phyloP scores from a whole-genome alignment of 2,113 vertebrate genomes.

The Oxygymnocypris stewartii region DNA sequence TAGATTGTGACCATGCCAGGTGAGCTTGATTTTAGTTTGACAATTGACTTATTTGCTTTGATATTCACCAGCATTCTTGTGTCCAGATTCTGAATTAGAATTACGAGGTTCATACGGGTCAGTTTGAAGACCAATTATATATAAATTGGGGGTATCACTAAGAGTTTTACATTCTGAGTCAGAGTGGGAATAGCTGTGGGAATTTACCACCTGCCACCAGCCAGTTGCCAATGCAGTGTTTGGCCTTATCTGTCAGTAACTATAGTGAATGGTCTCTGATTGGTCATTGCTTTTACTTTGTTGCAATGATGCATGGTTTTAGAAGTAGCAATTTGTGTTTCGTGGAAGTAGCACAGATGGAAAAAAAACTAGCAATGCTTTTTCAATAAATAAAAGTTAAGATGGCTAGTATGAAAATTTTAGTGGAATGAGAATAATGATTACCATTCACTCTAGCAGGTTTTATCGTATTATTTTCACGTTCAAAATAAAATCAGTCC shows the following conservation, averaged over 20 bases:
- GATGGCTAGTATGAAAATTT: not conserved
- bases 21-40: conserved; percentile 56
- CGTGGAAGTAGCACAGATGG: not conserved
- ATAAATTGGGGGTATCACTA: not conserved
- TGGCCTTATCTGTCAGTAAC: not conserved
- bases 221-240: not conserved
- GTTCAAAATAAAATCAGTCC: too few relatives aligned
- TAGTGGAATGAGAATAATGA: too few relatives aligned
- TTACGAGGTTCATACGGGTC: not conserved
- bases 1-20: conserved; percentile 85
- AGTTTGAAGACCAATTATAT: not conserved
- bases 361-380: not conserved
- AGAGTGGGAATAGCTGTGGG: not conserved
- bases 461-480: too few relatives aligned
- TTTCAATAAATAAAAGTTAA: not conserved
- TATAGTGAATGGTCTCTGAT: too few relatives aligned
- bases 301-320: not conserved
- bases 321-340: too few relatives aligned
- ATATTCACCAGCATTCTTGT: not conserved
- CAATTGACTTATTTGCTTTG: not conserved
- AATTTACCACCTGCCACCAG: not conserved
- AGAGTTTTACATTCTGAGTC: not conserved
- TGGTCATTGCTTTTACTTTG: not conserved
- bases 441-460: too few relatives aligned
- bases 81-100: not conserved